phyloP scores from a whole-genome alignment of 2,888 invertebrate species.

The Harpagoxenus sublaevis region DNA sequence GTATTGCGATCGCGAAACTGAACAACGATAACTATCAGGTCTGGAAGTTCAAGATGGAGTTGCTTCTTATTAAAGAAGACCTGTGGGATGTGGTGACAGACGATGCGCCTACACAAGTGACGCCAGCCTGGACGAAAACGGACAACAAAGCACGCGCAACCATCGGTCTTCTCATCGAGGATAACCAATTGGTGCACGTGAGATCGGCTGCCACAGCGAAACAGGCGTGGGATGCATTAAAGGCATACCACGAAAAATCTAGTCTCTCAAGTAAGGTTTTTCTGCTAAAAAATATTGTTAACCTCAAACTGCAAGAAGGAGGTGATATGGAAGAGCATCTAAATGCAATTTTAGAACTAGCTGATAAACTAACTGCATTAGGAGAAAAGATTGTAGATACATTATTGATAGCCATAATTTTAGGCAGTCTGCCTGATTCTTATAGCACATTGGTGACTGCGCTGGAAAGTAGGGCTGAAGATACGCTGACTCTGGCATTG shows the following conservation, averaged over 20 bases:
- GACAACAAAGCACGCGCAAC: not conserved
- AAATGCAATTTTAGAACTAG: not conserved
- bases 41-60: not conserved
- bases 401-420: not conserved
- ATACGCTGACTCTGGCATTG: not conserved
- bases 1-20: not conserved
- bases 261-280: not conserved
- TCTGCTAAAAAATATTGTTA: not conserved
- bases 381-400: not conserved
- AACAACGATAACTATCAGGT: not conserved
- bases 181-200: not conserved
- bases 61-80: not conserved
- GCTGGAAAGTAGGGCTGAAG: not conserved
- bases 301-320: not conserved
- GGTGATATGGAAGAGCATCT: not conserved
- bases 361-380: not conserved
- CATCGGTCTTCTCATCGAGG: not conserved
- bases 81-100: not conserved
- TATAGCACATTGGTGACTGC: not conserved
- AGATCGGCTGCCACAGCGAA: not conserved
- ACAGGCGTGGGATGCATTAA: not conserved
- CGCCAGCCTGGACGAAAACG: not conserved
- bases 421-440: not conserved
- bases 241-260: not conserved
- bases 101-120: not conserved